Evolutionary conservation across 2,888 invertebrate genomes (phyloP), one percentile per base, ranked within the genome.

Genomic region (Hyles lineata): DNA sequence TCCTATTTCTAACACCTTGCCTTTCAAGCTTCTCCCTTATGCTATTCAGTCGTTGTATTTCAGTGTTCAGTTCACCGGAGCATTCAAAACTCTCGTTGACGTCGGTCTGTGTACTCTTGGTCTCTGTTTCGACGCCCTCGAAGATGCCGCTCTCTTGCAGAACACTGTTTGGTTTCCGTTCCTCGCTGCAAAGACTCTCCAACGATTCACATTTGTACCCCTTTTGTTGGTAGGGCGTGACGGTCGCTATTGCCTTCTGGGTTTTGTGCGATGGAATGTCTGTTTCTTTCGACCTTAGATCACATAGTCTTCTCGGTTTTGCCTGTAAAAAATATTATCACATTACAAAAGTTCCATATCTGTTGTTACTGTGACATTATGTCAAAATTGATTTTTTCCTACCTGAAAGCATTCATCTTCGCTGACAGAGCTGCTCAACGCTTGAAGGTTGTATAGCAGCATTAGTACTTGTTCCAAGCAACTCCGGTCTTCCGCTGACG

Each of bases 141-240:
- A 97, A 97, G 78, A 97, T 97, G 35, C 97, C 97, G 82, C 97
- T 97, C 83, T 97, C 97, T 83, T 97, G 97, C 43, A 97, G 91
- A 82, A 96, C 92, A 81, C 93, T 95, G 77, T 87, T 94, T 78
- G 93, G 95, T 89, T 90, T 96, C 85, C 89, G 92, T 74, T 95
- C 95, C 76, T 94, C 93, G 75, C 85, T 87, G 78, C 92, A 91
- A 74, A 94, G 89, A 79, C 92, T 93, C 77, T 94, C 94, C 69
- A 94, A 85, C 71, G 92, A 94, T 79, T 92, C 93, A 78, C 90
- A 88, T 87, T 95, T 91, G 87, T 92, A 89, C 77, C 94, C 90
- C 87, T 95, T 91, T 78, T 90, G 89, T 78, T 94, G 91, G 80
- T 96, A 96, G 62, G 96, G 97, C 76, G 96, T 95, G 74, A 96